Percentiles rank a stretch among this genome's conserved stretches.
Evolutionary conservation across 2,113 vertebrate species (phyloP).

Genomic region (Aphelocoma coerulescens): DNA sequence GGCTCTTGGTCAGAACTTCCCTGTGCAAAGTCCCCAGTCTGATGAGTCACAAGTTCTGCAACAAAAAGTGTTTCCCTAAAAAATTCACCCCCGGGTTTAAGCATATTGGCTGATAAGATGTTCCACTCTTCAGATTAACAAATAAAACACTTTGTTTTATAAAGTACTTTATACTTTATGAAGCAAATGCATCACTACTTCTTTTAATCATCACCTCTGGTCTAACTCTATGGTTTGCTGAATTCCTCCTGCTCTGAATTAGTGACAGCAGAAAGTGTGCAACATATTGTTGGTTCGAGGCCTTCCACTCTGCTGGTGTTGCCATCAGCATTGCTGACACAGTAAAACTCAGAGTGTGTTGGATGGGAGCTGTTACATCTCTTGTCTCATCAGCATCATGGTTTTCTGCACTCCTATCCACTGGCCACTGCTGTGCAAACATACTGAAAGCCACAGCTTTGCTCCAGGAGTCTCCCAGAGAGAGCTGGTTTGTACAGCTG

Average conservation of each 20-base stretch:
- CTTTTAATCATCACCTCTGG: neutral
- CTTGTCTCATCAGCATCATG: neutral
- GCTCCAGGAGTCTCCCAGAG: neutral
- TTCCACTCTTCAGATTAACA: neutral
- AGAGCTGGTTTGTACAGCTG: slow-evolving; percentile 20
- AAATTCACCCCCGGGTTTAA: neutral
- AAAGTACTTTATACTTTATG: neutral
- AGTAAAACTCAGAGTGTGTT: neutral
- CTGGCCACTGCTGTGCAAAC: neutral
- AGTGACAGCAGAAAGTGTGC: neutral
- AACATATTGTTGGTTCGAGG: accelerated
- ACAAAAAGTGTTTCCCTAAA: neutral
- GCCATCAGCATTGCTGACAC: neutral
- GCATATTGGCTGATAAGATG: neutral
- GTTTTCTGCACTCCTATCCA: accelerated
- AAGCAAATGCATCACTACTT: neutral
- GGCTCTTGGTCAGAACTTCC: neutral
- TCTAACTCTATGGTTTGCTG: neutral
- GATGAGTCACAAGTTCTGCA: neutral
- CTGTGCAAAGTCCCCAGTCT: neutral
- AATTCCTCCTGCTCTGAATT: neutral
- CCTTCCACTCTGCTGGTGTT: neutral
- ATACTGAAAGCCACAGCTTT: neutral
- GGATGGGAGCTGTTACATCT: neutral
- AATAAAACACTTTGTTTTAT: too few species aligned